Evolutionary conservation across 2,113 vertebrate species (phyloP).

Genomic region (Halcyon senegalensis): DNA sequence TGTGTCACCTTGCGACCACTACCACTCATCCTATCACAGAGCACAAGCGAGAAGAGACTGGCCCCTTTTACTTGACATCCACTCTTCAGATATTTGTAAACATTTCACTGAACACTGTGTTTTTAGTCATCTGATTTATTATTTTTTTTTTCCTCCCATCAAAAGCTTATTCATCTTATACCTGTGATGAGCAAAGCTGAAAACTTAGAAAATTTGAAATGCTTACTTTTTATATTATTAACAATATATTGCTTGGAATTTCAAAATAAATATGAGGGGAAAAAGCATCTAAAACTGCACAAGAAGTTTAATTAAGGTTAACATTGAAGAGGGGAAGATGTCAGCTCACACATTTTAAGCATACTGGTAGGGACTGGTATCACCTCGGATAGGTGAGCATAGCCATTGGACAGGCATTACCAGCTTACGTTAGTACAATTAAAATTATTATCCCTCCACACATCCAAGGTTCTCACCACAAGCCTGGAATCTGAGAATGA

Average conservation of each 20-base stretch:
- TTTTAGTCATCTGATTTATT: neutral
- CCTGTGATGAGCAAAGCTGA: neutral
- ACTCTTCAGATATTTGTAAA: too few relatives aligned
- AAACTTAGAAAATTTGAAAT: neutral
- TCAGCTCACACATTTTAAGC: neutral
- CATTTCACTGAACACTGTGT: rapidly evolving
- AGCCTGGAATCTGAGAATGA: neutral
- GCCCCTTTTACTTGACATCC: too few relatives aligned
- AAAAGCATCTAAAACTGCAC: neutral
- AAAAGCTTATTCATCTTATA: neutral
- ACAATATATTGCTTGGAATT: neutral
- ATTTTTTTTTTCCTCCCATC: neutral
- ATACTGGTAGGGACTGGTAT: neutral
- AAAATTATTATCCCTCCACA: neutral
- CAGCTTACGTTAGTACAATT: neutral
- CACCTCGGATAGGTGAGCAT: neutral
- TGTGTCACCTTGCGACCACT: too few relatives aligned
- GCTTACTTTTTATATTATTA: neutral
- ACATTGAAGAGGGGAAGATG: neutral
- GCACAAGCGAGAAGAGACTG: too few relatives aligned
- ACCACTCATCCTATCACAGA: too few relatives aligned
- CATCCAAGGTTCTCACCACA: neutral
- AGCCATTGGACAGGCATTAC: neutral
- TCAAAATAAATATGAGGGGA: neutral
- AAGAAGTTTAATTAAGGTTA: neutral